phyloP scores from a whole-genome alignment of 2,113 vertebrate genomes.

The Syngnathus scovelli region DNA sequence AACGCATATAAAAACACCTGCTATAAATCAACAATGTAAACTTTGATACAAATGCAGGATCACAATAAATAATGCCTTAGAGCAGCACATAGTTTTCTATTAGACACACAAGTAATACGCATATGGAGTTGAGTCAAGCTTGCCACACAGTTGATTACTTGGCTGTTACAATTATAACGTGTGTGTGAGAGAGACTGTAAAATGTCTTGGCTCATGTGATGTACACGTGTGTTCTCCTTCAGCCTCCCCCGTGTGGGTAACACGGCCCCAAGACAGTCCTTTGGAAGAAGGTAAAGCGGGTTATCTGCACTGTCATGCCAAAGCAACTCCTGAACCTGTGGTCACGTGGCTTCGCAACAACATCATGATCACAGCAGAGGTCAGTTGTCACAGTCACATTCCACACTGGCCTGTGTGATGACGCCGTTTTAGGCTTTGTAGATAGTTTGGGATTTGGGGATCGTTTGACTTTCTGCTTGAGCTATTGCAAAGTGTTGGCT shows the following conservation, averaged over 20 bases:
- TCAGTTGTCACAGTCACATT: conserved; percentile 44
- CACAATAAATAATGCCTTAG: neutral
- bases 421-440: neutral
- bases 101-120: neutral
- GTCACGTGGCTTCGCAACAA: conserved; percentile 85
- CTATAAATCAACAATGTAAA: too few relatives aligned
- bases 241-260: conserved; percentile 88
- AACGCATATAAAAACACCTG: too few relatives aligned
- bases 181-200: neutral
- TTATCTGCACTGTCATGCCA: conserved; percentile 87
- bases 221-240: conserved; percentile 15
- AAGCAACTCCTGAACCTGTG: conserved; percentile 79
- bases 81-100: neutral
- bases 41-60: neutral
- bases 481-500: neutral
- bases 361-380: conserved; percentile 77
- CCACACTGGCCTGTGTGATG: neutral
- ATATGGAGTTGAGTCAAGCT: neutral
- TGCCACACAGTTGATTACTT: neutral
- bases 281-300: conserved; percentile 91
- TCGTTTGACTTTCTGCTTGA: neutral
- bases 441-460: neutral
- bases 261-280: conserved; percentile 81
- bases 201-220: neutral
- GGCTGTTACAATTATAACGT: neutral